Base-by-base conservation (phyloP, 2,888 invertebrate species). In the Aphrophora alni region DNA sequence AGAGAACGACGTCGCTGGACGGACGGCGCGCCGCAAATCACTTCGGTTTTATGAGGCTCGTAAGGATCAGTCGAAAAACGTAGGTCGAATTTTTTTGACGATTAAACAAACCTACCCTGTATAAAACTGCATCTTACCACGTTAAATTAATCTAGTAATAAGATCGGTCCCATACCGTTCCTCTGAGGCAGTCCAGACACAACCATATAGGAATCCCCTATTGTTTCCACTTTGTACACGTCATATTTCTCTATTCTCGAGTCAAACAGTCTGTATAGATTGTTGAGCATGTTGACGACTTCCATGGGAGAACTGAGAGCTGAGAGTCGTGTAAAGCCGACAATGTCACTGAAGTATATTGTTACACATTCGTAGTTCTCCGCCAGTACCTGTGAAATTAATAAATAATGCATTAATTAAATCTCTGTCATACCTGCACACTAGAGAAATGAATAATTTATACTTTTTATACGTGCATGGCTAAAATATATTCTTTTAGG, bases 251-350 rank as follows among this genome's bases (percentile, higher is more conserved):
- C 90, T 85, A 94, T 93, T 83, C 92, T 92, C 77, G 91, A 91
- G 85, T 94, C 94, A 86, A 94, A 94, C 80, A 93, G 90, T 26
- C 92, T 92, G 88, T 94, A 94, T n/a, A 94, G 88, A 87, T 92
- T 92, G 86, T 94, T 94, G 82, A 94, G 90, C 90, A 94, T 91
- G 83, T 90, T 90, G 78, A 91, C 91, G 80, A 91, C 90, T 87
- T 93, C 91, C 91, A 93, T 91, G 0, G 93, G 93, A 0, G 92
- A 91, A 85, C 92, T 92, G 80, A 87, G 88, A 0, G 92, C 91
- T 0, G 93, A 92, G 82, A 93, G 90, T 73, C 88, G 89, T 2
- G 93, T 93, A 86, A 93, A 93, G 2, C 93, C 93, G 33, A 93
- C 93, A 82, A 93, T 93, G 83, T 93, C 93, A 81, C 93, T 92